Percentiles rank a stretch among this genome's conserved stretches.
phyloP scores from a whole-genome alignment of 2,888 invertebrate species.

The Tuta absoluta region DNA sequence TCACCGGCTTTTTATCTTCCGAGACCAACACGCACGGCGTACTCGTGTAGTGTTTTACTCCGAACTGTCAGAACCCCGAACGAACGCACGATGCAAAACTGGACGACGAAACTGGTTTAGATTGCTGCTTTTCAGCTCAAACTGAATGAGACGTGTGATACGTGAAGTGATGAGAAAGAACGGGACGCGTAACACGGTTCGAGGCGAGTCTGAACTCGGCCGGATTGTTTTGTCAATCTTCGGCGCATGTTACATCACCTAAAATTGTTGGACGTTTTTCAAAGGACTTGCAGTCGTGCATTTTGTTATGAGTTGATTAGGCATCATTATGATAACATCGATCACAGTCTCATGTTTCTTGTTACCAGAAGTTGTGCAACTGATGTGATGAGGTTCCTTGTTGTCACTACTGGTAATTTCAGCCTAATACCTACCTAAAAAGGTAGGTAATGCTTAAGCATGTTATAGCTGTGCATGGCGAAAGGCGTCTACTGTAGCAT shows the following conservation, averaged over 20 bases:
- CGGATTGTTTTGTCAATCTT: constrained; percentile 7
- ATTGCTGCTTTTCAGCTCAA: background rate
- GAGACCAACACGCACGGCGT: background rate
- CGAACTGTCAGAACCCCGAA: constrained; percentile 5
- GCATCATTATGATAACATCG: background rate
- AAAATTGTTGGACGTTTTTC: background rate
- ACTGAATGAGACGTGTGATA: background rate
- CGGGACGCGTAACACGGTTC: background rate
- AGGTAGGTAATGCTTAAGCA: too few species aligned
- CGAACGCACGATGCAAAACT: background rate
- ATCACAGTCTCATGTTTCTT: background rate
- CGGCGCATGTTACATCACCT: background rate
- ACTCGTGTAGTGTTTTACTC: background rate
- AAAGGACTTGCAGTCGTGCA: background rate
- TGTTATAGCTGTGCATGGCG: background rate
- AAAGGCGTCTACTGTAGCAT: background rate
- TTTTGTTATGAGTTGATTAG: background rate
- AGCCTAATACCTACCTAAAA: background rate
- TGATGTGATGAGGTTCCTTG: background rate
- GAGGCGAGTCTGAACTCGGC: background rate
- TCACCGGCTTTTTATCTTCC: background rate
- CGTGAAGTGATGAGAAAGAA: background rate
- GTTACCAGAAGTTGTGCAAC: background rate
- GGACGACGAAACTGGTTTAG: background rate
- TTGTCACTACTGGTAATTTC: background rate